Evolutionary conservation across 2,888 invertebrate species (phyloP).

Genomic region (Pandemis heparana): DNA sequence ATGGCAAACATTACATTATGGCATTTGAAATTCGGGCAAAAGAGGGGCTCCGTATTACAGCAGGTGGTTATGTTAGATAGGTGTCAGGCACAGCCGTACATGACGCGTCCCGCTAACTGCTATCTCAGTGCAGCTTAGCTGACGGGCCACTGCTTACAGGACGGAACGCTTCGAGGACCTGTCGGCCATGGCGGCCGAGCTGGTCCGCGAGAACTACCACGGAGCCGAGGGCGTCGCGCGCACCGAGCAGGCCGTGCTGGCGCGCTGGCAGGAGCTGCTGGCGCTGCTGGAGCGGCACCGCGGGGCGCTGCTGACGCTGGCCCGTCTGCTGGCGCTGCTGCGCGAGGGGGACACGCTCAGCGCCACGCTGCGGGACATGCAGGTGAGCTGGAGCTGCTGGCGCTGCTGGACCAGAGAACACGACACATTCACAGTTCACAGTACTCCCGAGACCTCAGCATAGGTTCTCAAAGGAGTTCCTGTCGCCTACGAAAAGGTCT

Average conservation of each 20-base stretch:
- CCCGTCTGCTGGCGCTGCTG: constrained; percentile 94
- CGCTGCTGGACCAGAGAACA: too few species aligned
- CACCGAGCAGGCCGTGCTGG: constrained; percentile 91
- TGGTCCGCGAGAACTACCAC: constrained; percentile 96
- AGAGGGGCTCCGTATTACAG: too few species aligned
- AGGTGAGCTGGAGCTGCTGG: constrained; percentile 74
- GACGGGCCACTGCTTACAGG: constrained; percentile 58
- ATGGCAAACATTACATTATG: too few species aligned
- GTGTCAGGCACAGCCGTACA: too few species aligned
- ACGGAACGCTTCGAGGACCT: constrained; percentile 98
- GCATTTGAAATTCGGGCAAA: too few species aligned
- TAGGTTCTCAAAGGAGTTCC: too few species aligned
- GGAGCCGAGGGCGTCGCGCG: constrained; percentile 91
- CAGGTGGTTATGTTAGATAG: too few species aligned
- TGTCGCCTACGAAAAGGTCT: too few species aligned
- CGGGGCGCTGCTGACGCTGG: constrained; percentile 90
- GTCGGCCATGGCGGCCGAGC: constrained; percentile 96
- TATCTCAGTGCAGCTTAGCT: too few species aligned
- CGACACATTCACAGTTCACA: too few species aligned
- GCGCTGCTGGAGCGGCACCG: constrained; percentile 88
- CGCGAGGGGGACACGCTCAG: constrained; percentile 96
- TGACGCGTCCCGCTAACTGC: too few species aligned
- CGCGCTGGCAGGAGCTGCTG: constrained; percentile 95
- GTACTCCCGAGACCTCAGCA: too few species aligned
- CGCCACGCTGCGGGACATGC: constrained; percentile 93